Base-by-base conservation (phyloP, 1,140 invertebrate species). In the Heliconius nattereri region DNA sequence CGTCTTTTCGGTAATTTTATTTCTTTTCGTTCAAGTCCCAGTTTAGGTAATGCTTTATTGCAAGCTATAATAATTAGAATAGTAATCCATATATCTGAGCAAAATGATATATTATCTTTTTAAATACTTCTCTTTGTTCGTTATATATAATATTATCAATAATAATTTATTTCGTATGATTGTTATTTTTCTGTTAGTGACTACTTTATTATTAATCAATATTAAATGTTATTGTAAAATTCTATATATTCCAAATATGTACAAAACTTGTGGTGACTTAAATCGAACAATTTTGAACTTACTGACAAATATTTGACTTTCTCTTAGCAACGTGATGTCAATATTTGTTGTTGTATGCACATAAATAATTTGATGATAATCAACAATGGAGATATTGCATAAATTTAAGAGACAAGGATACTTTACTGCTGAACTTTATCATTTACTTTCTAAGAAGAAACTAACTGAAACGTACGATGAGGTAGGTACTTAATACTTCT, bases 331-430 rank as follows among this genome's bases (percentile, higher is more conserved):
- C 83, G 57, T 26, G 19, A 66, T 66, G 60, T 66, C 23, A 66
- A 66, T 66, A 66, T 66, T 66, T 29, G 16, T 66, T 60, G 11
- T 29, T 26, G 11, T 29, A 26, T 66, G 57, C 23, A n/a, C 11
- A 26, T 5, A 66, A 66, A 3, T 66, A 66, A 66, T 66, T 66
- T 66, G 60, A 66, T 66, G 23, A 5, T 66, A 72, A 72, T 20
- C 29, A 40, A 40, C 35, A 73, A 93, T 94, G 92, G 91, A 94
- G 78, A 87, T 94, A 87, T 87, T 93, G 78, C 85, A 88, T 7
- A 88, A 90, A 75, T 94, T 91, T 84, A 92, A 92, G 84, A 83
- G 92, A 87, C 90, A 92, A 91, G 92, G 92, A n/a, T 93, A 90
- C 84, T 93, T 92, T 76, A 93, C 90, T 60, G 82, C 91, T 6